Evolutionary conservation across 2,888 invertebrate genomes (phyloP).

Genomic region (Elegia similella): DNA sequence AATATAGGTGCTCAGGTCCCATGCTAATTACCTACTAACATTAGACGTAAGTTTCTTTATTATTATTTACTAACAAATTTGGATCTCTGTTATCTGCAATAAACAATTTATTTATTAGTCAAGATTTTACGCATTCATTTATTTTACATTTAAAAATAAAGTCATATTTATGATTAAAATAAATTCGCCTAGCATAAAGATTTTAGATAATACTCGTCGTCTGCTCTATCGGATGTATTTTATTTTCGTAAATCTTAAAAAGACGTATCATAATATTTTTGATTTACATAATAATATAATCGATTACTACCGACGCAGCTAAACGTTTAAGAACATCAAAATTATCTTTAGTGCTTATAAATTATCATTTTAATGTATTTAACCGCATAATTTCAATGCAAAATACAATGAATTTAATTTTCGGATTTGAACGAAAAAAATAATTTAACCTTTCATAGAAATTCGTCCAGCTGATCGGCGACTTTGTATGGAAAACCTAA

Average conservation of each 20-base stretch:
- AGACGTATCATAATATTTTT: neutral
- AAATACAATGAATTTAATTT: neutral
- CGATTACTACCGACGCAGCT: neutral
- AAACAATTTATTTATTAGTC: too few relatives aligned
- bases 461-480: too few relatives aligned
- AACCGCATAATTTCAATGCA: neutral
- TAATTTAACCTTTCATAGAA: too few relatives aligned
- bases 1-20: too few relatives aligned
- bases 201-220: neutral
- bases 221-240: neutral
- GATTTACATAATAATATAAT: constrained; percentile 2
- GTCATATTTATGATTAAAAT: neutral
- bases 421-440: too few relatives aligned
- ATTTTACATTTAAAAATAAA: too few relatives aligned
- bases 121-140: too few relatives aligned
- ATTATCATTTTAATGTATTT: neutral
- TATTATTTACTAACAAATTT: too few relatives aligned
- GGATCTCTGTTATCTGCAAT: too few relatives aligned
- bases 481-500: too few relatives aligned
- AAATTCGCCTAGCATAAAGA: neutral
- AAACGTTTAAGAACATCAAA: neutral
- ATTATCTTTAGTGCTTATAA: constrained; percentile 1
- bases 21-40: too few relatives aligned
- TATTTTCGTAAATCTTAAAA: neutral
- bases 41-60: too few relatives aligned